Percentiles rank a stretch among this genome's conserved stretches.
Conservation (phyloP, 2,888 invertebrate species). For the Lithophane ornitopus region DNA sequence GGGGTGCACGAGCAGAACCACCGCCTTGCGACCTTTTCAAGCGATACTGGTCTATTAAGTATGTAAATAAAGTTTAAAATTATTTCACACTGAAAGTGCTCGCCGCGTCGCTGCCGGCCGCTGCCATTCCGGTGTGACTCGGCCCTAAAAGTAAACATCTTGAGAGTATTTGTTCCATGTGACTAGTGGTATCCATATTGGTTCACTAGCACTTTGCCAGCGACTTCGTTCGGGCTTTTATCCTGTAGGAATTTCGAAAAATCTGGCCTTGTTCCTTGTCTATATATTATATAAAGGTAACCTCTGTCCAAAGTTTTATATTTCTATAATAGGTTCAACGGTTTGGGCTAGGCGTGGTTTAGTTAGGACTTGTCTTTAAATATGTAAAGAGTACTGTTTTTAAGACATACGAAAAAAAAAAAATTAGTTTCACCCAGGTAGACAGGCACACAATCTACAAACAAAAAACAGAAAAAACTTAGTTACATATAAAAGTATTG, state of each 20-base stretch:
- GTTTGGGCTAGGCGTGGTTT: background rate
- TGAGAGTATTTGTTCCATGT: background rate
- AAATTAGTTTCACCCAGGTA: background rate
- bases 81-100: too few species aligned
- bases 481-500: background rate
- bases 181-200: background rate
- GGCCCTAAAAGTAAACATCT: slow-evolving; percentile 19
- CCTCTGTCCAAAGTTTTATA: background rate
- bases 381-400: background rate
- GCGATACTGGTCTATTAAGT: too few species aligned
- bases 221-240: background rate
- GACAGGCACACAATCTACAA: background rate
- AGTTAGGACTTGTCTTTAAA: background rate
- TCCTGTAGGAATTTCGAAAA: background rate
- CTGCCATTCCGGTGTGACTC: too few species aligned
- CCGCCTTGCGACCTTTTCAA: too few species aligned
- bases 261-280: background rate
- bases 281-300: background rate
- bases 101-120: too few species aligned
- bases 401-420: background rate
- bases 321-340: background rate
- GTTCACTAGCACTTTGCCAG: background rate
- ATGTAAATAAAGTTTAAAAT: too few species aligned
- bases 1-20: too few species aligned
- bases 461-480: background rate